Evolutionary conservation across 2,888 invertebrate genomes (phyloP).

Genomic region (Eupithecia inturbata): DNA sequence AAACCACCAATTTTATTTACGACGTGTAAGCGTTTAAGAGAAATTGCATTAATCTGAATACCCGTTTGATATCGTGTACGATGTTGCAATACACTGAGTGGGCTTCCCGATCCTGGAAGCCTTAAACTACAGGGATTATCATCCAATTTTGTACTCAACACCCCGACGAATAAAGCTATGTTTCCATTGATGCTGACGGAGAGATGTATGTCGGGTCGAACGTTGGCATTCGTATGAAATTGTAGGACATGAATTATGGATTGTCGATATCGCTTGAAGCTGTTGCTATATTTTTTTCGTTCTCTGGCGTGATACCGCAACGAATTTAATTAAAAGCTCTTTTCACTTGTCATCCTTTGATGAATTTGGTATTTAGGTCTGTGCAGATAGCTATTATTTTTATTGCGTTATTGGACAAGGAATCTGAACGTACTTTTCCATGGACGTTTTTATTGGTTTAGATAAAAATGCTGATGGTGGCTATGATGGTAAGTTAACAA

Average conservation of each 20-base stretch:
- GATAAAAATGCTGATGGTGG: conserved; percentile 17
- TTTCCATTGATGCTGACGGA: conserved; percentile 55
- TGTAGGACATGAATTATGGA: conserved; percentile 84
- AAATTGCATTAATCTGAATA: conserved; percentile 84
- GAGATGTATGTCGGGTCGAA: conserved; percentile 58
- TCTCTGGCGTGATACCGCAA: conserved; percentile 80
- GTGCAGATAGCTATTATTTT: conserved; percentile 61
- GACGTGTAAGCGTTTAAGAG: conserved; percentile 84
- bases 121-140: conserved; percentile 50
- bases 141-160: conserved; percentile 56
- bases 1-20: conserved; percentile 82
- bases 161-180: conserved; percentile 57
- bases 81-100: conserved; percentile 81
- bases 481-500: conserved; percentile 16
- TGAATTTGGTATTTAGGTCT: conserved; percentile 79
- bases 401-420: conserved; percentile 36
- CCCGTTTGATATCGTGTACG: conserved; percentile 82
- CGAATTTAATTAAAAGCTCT: conserved; percentile 85
- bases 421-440: conserved; percentile 25
- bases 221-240: conserved; percentile 77
- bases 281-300: conserved; percentile 82
- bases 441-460: conserved; percentile 27
- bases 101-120: conserved; percentile 49
- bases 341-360: conserved; percentile 83
- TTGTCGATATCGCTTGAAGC: conserved; percentile 84